Base-by-base conservation (phyloP, 2,888 invertebrate genomes). In the Drosophila infuscata region DNA sequence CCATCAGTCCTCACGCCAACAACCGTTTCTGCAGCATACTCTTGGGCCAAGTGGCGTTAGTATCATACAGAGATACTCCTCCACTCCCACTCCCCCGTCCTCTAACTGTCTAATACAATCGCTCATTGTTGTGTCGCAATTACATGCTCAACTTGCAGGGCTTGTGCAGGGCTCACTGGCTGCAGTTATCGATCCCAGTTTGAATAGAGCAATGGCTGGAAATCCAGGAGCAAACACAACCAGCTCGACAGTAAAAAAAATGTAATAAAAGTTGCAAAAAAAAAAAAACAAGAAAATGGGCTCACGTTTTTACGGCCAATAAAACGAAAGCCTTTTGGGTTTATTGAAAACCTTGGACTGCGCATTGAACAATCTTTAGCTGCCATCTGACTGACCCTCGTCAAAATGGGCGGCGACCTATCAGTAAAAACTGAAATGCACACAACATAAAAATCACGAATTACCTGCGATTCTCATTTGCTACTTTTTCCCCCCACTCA, bases 281-380 rank as follows among this genome's bases (percentile, higher is more conserved):
- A 48, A 15, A 30, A 8, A 46, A 20, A 46, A 49, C 4, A 25
- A 58, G 25, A 48, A 30, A 62, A 63, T 12, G 48, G 41, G 25
- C 67, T 70, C 64, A 52, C 72, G 69, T 76, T 90, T 46, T 89
- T 90, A 86, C 89, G 90, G 87, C 72, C 86, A 83, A 90, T 86
- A 83, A 86, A 79, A 81, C 15, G 79, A 43, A 60, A 74, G 67
- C 79, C 86, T 71, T 89, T 90, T 76, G 79, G 69, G 87, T 72
- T 75, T 74, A 87, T 74, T 78, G 85, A 86, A 89, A 75, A 84
- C 90, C 70, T 81, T 83, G 66, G 70, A 78, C 66, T 76, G 88
- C 63, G 70, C 83, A 74, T 83, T 83, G 78, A 61, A 69, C 66
- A 83, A 81, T 90, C 84, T 83, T 71, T 73, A 38, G 52, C 54